Evolutionary conservation across 2,113 vertebrate genomes (phyloP), one percentile per base, ranked within the genome.

Genomic region (Clinocottus analis): DNA sequence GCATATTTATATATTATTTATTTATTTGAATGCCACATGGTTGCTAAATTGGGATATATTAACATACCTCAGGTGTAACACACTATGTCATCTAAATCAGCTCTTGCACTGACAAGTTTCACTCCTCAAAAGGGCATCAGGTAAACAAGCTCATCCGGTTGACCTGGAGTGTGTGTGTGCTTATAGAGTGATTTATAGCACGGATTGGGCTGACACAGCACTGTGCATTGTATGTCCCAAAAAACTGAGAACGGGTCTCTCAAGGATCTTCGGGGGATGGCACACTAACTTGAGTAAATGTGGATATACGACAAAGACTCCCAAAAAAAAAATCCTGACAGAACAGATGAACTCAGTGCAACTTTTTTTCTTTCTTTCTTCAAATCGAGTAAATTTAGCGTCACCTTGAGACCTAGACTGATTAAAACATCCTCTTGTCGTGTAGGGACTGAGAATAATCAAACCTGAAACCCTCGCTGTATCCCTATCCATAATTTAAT

Each of bases 11-110:
- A 27, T 79, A 49, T 72, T n/a, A 19, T 71, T 33, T 58, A 10
- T 19, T 14, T 33, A 35, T 65, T 64, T 72, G 3, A 77, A 77
- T 68, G 51, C 21, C 66, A 65, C 47, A 29, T 64, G 6, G 10
- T 19, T 77, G 55, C 39, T 27, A 51, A 60, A 41, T 72, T 55
- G 35, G 45, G 12, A 31, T n/a, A 68, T 72, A 31, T 12, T 29
- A 81, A 79, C 49, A 41, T 0, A 63, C 19, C 35, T 63, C 37
- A 41, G 79, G 49, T n/a, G n/a, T 79, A 77, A 55, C 58, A 66
- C 72, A 83, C 79, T 91, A 87, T 19, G 82, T 90, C 87, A 87
- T 86, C 89, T 85, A 90, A 89, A 91, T 90, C 85, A 84, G 78
- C 71, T 53, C 63, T 23, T 67, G 49, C 59, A 23, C 61, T 76